Evolutionary conservation across 2,797 vertebrate species (phyloP), one percentile per base, ranked within the genome.

Genomic region (Brachyrhaphis roseni): DNA sequence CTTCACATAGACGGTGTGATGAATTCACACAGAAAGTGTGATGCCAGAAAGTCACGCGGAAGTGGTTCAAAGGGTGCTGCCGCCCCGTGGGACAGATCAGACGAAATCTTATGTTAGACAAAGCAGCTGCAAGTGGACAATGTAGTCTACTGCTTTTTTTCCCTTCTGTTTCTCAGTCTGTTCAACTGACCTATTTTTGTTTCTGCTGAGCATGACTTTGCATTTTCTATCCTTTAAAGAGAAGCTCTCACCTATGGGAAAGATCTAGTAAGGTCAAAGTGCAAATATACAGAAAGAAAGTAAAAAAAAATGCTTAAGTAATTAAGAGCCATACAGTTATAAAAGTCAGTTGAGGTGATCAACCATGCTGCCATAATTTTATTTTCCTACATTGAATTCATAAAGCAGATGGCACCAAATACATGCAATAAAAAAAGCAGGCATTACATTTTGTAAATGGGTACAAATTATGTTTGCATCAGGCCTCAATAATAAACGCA

Each of bases 21-120:
- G 77, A 72, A 31, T 75, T 78, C 81, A 88, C 74, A 49, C 80
- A 79, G 83, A 81, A 80, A 72, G 75, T 55, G 72, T 82, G 84
- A 90, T 91, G 90, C 87, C 89, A 88, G 68, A 34, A 87, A 80
- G 81, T 79, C 16, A 23, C 68, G 76, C 77, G 89, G 81, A 84
- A 91, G 87, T 80, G 71, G 84, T 84, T 90, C 75, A 84, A 53
- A 83, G 75, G 80, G 82, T 73, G 77, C 82, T 82, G 75, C 90
- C 86, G 83, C 78, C 84, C 78, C 64, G 20, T 28, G 71, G 79
- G 45, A 83, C 78, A 0, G 3, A 73, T 79, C 75, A 88, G 72
- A 86, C 80, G 86, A 76, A 64, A 72, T 74, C 43, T 31, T 76
- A 51, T 92, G 92, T 92, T 78, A 45, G 84, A 90, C 84, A 87